These are phyloP conservation scores for Alosa sapidissima DNA, from an alignment of 2,797 vertebrate genomes.

Conservation along the genomic window DNA sequence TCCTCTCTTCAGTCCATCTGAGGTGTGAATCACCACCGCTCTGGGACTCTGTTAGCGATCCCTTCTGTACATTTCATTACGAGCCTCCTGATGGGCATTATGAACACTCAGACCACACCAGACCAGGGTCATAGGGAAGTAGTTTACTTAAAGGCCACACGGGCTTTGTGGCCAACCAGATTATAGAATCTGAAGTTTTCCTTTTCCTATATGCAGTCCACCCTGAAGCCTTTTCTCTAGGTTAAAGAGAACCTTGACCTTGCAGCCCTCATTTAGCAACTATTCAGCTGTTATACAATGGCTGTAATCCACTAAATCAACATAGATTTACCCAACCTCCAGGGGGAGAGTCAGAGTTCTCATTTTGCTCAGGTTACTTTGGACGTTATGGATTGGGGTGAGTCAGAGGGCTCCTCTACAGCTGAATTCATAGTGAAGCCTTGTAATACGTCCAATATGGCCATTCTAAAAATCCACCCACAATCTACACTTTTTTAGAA, in stretches of 20 bases:
- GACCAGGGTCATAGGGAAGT: background rate
- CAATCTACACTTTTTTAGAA: background rate
- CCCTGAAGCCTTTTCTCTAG: background rate
- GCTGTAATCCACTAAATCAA: background rate
- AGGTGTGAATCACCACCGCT: slow-evolving; percentile 6
- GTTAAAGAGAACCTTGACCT: background rate
- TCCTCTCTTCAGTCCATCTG: background rate
- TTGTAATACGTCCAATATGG: background rate
- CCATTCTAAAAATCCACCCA: background rate
- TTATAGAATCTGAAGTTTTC: background rate
- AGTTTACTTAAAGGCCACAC: background rate
- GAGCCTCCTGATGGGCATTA: background rate
- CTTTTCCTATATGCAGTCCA: background rate
- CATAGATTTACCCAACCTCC: background rate
- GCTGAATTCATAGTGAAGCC: background rate
- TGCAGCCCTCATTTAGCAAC: too few species aligned
- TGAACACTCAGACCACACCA: background rate
- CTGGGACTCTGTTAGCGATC: background rate
- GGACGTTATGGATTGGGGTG: slow-evolving; percentile 9
- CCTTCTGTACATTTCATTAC: background rate
- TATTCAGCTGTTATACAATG: background rate
- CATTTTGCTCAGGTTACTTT: slow-evolving; percentile 36
- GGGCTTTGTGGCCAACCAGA: background rate
- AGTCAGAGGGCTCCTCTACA: slow-evolving; percentile 3
- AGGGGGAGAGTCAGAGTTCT: slow-evolving; percentile 31